phyloP scores from a whole-genome alignment of 1,140 invertebrate genomes.

The Halesus radiatus region DNA sequence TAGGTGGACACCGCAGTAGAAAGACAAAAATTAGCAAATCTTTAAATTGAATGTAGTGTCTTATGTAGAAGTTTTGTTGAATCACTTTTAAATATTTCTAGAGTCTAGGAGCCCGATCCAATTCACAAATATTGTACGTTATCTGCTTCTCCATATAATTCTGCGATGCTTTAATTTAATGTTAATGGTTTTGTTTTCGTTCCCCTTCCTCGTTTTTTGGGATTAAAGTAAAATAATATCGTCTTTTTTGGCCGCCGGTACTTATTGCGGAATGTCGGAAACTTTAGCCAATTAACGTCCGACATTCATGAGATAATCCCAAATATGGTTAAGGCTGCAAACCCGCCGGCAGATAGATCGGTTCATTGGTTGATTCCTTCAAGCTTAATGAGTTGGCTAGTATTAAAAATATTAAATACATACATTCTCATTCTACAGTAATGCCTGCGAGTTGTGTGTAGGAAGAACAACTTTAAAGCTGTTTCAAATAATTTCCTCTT shows the following conservation, averaged over 20 bases:
- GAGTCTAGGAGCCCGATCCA: too few species aligned
- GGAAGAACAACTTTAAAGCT: conserved; percentile 15
- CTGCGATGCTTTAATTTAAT: too few species aligned
- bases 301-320: conserved; percentile 30
- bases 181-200: too few species aligned
- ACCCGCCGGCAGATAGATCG: neutral
- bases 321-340: neutral
- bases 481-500: conserved; percentile 17
- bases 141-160: too few species aligned
- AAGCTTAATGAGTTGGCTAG: neutral
- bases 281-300: conserved; percentile 6
- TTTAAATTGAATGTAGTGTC: too few species aligned
- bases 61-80: too few species aligned
- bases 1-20: too few species aligned
- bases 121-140: too few species aligned
- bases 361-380: neutral
- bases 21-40: too few species aligned
- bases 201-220: too few species aligned
- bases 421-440: neutral
- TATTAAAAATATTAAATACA: conserved; percentile 14
- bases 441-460: neutral
- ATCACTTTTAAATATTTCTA: too few species aligned
- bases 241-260: neutral
- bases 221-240: conserved; percentile 8
- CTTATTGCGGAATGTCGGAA: conserved; percentile 21